Evolutionary conservation across 2,113 vertebrate genomes (phyloP), one percentile per base, ranked within the genome.

Genomic region (Hirundichthys speculiger): DNA sequence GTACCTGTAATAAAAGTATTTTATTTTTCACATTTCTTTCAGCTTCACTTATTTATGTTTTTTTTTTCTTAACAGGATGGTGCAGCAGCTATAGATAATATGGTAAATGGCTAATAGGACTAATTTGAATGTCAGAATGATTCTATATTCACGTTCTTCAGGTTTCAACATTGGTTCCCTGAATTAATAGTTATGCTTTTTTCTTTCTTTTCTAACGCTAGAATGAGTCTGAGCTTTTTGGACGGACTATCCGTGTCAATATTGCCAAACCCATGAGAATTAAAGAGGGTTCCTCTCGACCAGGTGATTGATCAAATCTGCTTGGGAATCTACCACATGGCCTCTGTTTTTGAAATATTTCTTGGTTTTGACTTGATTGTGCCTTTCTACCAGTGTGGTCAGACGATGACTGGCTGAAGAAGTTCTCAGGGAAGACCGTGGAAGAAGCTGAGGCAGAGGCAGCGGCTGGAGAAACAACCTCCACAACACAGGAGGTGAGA

Each of bases 381-480:
- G 10, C 20, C 13, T 61, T 60, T 63, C 22, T 56, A 59, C 0
- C 73, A 99, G 97, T 99, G 58, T 99, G 97, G 96, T 96, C 97
- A 0, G 97, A 99, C 18, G 98, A 99, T 0, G 97, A 99, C 57
- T 99, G 98, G 97, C 83, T 99, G 79, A 99, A 99, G 89, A 99
- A 94, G 79, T 99, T 99, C 83, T 97, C 97, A 0, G 98, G 98
- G 18, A 99, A 98, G 85, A 98, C 96, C 0, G 65, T 93, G 38
- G 96, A 98, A 68, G 96, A 98, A 76, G 94, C 91, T 1, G 91
- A 95, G 40, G 93, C 84, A 0, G 94, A 94, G 25, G 92, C 88
- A 67, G 93, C 88, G 7, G 63, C 82, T 2, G 94, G 92, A 39
- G 87, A 91, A 24, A 76, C 90, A 3, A 79, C 91, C 59, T 93